Percentiles rank a stretch among this genome's conserved stretches.
These are phyloP conservation scores for Squalus acanthias DNA, from an alignment of 2,797 vertebrate species.

Conservation along the genomic window DNA sequence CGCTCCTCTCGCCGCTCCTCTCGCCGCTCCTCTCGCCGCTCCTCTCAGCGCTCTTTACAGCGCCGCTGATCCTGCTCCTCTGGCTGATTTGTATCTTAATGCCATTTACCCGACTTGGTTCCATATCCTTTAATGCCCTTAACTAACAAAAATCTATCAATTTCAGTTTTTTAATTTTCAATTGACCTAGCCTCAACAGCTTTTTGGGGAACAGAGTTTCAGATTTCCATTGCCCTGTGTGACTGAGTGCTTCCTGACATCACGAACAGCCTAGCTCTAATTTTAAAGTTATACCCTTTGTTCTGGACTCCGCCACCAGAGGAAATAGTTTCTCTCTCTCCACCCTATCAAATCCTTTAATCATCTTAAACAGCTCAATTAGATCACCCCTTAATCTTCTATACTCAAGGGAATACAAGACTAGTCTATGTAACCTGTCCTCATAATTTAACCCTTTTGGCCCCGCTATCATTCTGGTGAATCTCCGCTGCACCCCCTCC, in stretches of 20 bases:
- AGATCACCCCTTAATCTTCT: not conserved
- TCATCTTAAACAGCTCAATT: not conserved
- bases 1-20: too few relatives aligned
- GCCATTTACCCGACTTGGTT: too few relatives aligned
- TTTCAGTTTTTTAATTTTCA: not conserved
- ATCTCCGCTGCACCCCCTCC: too few relatives aligned
- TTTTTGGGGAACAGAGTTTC: not conserved
- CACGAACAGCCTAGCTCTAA: not conserved
- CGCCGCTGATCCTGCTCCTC: too few relatives aligned
- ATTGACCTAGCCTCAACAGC: not conserved
- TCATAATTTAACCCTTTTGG: too few relatives aligned
- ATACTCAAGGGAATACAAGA: not conserved
- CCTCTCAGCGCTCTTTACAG: too few relatives aligned
- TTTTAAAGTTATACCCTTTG: not conserved
- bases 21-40: too few relatives aligned
- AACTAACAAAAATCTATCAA: too few relatives aligned
- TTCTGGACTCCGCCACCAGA: not conserved
- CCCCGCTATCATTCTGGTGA: too few relatives aligned
- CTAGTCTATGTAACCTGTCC: too few relatives aligned
- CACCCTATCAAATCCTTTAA: not conserved
- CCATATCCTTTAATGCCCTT: too few relatives aligned
- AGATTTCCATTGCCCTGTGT: not conserved
- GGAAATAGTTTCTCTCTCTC: not conserved
- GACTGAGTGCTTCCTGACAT: not conserved
- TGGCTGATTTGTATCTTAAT: too few relatives aligned